Evolutionary conservation across 2,113 vertebrate species (phyloP).

Genomic region (Oncorhynchus tshawytscha): DNA sequence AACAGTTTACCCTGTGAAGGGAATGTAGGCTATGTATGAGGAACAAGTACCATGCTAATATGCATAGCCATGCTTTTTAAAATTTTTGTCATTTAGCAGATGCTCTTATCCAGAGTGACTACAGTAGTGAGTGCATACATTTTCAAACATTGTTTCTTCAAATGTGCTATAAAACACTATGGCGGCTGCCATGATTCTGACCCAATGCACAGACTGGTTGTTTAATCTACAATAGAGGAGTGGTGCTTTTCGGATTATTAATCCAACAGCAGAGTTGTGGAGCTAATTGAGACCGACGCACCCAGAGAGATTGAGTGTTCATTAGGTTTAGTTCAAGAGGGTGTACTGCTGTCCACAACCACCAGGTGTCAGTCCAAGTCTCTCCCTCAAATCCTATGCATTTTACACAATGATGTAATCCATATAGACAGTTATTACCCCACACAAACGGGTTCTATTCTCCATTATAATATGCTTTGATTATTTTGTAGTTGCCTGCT

Average conservation of each 20-base stretch:
- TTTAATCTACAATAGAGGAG: conserved; percentile 33
- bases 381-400: conserved; percentile 43
- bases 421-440: conserved; percentile 56
- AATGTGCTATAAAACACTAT: conserved; percentile 25
- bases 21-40: conserved; percentile 11
- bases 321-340: neutral
- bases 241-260: conserved; percentile 34
- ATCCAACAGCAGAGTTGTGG: conserved; percentile 39
- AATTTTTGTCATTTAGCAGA: no score
- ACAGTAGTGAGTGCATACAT: no score
- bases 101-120: no score
- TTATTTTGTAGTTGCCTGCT: conserved; percentile 39
- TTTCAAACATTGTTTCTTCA: no score
- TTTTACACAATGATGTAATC: conserved; percentile 69
- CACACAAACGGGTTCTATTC: conserved; percentile 50
- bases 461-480: conserved; percentile 41
- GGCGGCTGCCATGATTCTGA: conserved; percentile 1
- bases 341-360: conserved; percentile 3
- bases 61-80: no score
- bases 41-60: conserved; percentile 2
- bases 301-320: neutral
- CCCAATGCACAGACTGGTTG: conserved; percentile 17
- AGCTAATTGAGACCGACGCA: conserved; percentile 44
- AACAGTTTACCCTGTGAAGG: conserved; percentile 20
- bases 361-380: conserved; percentile 68